Base-by-base conservation (phyloP, 2,797 vertebrate genomes). In the Periparus ater region DNA sequence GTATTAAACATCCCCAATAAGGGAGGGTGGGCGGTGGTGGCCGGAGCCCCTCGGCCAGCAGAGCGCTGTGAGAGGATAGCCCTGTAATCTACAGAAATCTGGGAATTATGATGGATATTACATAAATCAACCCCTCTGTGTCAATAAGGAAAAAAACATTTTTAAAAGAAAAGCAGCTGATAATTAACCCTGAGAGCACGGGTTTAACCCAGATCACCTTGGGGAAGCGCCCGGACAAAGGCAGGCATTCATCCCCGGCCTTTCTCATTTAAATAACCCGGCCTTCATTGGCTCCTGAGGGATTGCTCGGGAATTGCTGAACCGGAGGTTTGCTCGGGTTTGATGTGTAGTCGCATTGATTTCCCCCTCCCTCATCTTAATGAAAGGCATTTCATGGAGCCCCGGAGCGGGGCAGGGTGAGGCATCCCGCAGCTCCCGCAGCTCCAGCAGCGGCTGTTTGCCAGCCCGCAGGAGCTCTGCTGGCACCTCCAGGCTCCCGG, bases 181-280 rank as follows among this genome's bases (percentile, higher is more conserved):
- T 88, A 93, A 81, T 93, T 91, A 95, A 95, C 90, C 88, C 79
- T 11, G 54, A 81, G 85, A 95, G 73, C 80, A 72, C 2, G 19
- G 73, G 42, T 78, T 95, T 78, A 94, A 94, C 85, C 73, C 70
- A 66, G 32, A 81, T 72, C 94, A 91, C 94, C 90, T 88, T 85
- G 90, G 90, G 58, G 81, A 50, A 65, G 17, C 6, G 13, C 55
- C 67, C 9, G 67, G 73, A 95, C 91, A 96, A 93, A 75, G 62
- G 88, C 21, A 78, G n/a, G 58, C 88, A 95, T 95, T 96, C 89
- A 92, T 85, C 62, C 19, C 61, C 17, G 11, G 75, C 74, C 62
- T 89, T 93, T 94, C 65, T 91, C 73, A 93, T 95, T 91, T 95
- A 90, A 94, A 95, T 95, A 88, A 84, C 73, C 36, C 51, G 44